These are phyloP conservation scores for Solenodon paradoxus DNA, from an alignment of 2,113 vertebrate species.

Conservation along the genomic window DNA sequence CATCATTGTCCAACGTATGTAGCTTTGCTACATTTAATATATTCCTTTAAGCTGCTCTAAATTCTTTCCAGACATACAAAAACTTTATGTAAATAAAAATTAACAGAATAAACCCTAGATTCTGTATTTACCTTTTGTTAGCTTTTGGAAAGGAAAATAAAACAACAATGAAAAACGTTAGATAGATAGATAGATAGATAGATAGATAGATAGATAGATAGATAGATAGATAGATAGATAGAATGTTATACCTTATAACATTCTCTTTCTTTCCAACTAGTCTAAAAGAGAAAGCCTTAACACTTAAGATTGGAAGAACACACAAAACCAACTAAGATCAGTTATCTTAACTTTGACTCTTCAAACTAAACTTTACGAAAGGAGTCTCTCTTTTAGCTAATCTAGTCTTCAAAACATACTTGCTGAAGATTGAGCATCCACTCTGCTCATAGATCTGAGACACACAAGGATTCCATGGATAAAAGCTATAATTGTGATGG, in stretches of 20 bases:
- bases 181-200: neutral
- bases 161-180: neutral
- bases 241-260: neutral
- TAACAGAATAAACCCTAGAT: neutral
- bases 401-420: neutral
- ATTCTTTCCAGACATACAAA: neutral
- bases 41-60: neutral
- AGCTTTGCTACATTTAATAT: neutral
- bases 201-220: neutral
- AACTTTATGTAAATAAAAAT: slow-evolving; percentile 26
- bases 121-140: neutral
- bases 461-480: neutral
- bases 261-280: neutral
- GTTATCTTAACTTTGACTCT: neutral
- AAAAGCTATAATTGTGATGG: neutral
- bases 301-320: neutral
- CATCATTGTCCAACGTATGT: neutral
- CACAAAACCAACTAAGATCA: neutral
- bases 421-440: neutral
- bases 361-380: neutral
- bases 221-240: neutral
- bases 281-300: neutral
- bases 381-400: neutral
- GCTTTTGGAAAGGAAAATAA: neutral
- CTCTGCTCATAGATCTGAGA: neutral